Percentiles rank a stretch among this genome's conserved stretches.
These are phyloP conservation scores for Charanyca ferruginea DNA, from an alignment of 2,888 invertebrate species.

Conservation along the genomic window DNA sequence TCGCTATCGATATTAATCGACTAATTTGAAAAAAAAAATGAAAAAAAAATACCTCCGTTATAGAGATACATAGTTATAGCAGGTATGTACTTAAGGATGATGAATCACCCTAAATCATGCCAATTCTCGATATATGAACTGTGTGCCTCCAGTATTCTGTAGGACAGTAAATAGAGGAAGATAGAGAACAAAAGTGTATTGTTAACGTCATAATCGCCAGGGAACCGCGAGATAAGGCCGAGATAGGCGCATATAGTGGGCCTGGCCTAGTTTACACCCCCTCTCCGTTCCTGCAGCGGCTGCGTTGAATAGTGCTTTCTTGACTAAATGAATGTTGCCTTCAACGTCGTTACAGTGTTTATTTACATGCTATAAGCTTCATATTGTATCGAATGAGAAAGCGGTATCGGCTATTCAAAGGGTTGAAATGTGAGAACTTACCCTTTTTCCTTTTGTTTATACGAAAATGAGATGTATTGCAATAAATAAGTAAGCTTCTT, in stretches of 20 bases:
- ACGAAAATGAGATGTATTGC: not conserved
- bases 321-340: conserved; percentile 68
- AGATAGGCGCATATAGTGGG: conserved; percentile 70
- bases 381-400: not conserved
- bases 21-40: too few relatives aligned
- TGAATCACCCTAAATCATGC: not conserved
- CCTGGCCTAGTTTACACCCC: conserved; percentile 77
- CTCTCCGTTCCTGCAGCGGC: conserved; percentile 58
- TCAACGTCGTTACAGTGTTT: conserved; percentile 42
- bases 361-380: conserved; percentile 22
- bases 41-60: too few relatives aligned
- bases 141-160: conserved; percentile 35
- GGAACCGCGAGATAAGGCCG: conserved; percentile 69
- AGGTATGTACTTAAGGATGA: not conserved
- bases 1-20: too few relatives aligned
- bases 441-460: not conserved
- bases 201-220: conserved; percentile 77
- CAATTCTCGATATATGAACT: conserved; percentile 34
- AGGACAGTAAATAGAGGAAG: conserved; percentile 50
- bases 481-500: not conserved
- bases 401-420: not conserved
- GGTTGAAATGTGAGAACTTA: not conserved
- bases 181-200: conserved; percentile 70
- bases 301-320: conserved; percentile 69
- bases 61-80: too few relatives aligned